Evolutionary conservation across 2,888 invertebrate genomes (phyloP).

Genomic region (Ichneumon xanthorius): DNA sequence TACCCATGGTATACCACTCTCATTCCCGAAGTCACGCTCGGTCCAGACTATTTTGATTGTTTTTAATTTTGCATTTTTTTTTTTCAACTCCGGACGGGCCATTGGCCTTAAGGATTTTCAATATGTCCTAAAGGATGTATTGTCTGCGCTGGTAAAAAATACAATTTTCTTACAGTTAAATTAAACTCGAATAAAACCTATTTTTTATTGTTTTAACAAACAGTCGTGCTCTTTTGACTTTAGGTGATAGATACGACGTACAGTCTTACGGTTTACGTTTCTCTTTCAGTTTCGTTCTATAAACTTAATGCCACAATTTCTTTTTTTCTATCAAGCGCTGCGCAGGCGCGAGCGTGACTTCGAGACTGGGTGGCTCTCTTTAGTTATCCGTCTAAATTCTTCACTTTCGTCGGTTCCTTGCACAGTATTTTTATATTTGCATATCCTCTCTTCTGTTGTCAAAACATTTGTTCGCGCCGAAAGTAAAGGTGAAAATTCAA

Average conservation of each 20-base stretch:
- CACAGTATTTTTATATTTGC: background rate
- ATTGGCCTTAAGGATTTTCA: conserved; percentile 47
- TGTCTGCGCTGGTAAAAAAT: background rate
- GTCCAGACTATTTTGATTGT: conserved; percentile 53
- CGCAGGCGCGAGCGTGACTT: conserved; percentile 75
- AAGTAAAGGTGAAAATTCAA: background rate
- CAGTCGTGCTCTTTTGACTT: too few relatives aligned
- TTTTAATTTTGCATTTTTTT: conserved; percentile 30
- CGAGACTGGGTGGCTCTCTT: conserved; percentile 72
- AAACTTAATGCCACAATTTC: conserved; percentile 52
- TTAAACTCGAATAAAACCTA: background rate
- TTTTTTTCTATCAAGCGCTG: conserved; percentile 62
- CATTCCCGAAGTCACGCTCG: conserved; percentile 78
- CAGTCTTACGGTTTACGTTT: background rate
- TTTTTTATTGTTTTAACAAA: conserved; percentile 27
- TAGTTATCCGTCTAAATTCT: conserved; percentile 59
- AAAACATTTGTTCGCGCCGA: background rate
- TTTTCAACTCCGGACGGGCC: conserved; percentile 5
- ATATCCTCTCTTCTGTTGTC: background rate
- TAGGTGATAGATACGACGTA: too few relatives aligned
- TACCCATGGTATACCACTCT: conserved; percentile 82
- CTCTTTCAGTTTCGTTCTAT: conserved; percentile 32
- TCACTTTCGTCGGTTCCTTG: conserved; percentile 31
- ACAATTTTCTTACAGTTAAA: background rate
- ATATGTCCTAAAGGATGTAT: background rate